These are phyloP conservation scores for Sebastes kiyomatsui DNA, from an alignment of 2,797 vertebrate genomes.

Conservation along the genomic window DNA sequence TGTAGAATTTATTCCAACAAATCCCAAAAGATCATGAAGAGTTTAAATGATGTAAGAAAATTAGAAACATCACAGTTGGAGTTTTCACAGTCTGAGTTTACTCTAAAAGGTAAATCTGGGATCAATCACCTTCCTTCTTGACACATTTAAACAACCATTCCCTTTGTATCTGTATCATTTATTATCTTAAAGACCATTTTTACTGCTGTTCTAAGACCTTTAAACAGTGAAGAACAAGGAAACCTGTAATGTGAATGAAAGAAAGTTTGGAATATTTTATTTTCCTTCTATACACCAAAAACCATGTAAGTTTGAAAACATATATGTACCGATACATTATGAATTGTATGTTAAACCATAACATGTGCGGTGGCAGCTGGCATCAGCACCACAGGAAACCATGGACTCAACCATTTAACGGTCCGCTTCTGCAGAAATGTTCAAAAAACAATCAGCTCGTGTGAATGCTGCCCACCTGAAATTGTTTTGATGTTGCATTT, in stretches of 20 bases:
- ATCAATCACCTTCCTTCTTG: neutral
- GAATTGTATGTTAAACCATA: neutral
- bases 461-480: constrained; percentile 45
- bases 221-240: neutral
- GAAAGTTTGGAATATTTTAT: neutral
- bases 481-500: constrained; percentile 16
- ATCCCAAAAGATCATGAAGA: neutral
- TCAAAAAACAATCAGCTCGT: constrained; percentile 6
- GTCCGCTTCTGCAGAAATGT: constrained; percentile 6
- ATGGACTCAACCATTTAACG: neutral
- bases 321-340: neutral
- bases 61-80: neutral
- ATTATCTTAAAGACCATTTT: neutral
- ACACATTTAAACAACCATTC: neutral
- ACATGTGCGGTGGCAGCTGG: constrained; percentile 3
- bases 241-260: neutral
- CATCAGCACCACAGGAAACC: constrained; percentile 7
- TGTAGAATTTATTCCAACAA: neutral
- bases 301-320: neutral
- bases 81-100: neutral
- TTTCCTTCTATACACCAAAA: neutral
- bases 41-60: neutral
- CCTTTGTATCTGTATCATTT: neutral
- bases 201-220: neutral
- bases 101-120: neutral